Base-by-base conservation (phyloP, 2,888 invertebrate species). In the Drosophila borealis region DNA sequence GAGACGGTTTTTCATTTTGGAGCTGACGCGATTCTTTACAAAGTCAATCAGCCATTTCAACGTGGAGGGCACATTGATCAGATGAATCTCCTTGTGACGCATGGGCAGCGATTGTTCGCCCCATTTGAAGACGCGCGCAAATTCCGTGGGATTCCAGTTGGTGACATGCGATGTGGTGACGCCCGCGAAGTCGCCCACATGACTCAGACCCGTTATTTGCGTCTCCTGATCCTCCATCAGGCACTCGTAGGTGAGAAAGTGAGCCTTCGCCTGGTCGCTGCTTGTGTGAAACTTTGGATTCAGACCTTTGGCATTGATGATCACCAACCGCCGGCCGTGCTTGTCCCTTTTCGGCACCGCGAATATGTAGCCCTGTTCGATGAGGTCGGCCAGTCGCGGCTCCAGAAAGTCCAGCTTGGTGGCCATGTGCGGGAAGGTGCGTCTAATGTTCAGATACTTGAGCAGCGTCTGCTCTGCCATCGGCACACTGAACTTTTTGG, bases 41-140 rank as follows among this genome's bases (percentile, higher is more conserved):
- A 96, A 95, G 88, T 97, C 96, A 65, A 96, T 94, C 21, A 96
- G 93, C 91, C 96, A 96, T 82, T 95, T 95, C n/a, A 96, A 90
- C 0, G 96, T 93, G n/a, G 94, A 88, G 1, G 96, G 96, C 14
- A 96, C 93, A 89, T 96, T 95, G 37, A 96, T 91, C 65, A 95
- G 92, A 89, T 96, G 95, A 44, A 96, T 94, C 87, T 95, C 95
- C 91, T 96, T 96, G 92, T 97, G 96, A 14, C 96, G 93, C 94
- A 96, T 94, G 8, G 97, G 97, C 69, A 96, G 76, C 0, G 96
- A 96, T 94, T 96, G 96, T 95, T 96, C 96, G 82, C 96, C 95
- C 96, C 96, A 96, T 90, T 95, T 95, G 62, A 96, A 93, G 36
- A 96, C 91, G 41, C 95, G 93, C 0, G 94, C 95, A 86, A 96